Evolutionary conservation across 2,888 invertebrate genomes (phyloP), one percentile per base, ranked within the genome.

Genomic region (Stramonita haemastoma): DNA sequence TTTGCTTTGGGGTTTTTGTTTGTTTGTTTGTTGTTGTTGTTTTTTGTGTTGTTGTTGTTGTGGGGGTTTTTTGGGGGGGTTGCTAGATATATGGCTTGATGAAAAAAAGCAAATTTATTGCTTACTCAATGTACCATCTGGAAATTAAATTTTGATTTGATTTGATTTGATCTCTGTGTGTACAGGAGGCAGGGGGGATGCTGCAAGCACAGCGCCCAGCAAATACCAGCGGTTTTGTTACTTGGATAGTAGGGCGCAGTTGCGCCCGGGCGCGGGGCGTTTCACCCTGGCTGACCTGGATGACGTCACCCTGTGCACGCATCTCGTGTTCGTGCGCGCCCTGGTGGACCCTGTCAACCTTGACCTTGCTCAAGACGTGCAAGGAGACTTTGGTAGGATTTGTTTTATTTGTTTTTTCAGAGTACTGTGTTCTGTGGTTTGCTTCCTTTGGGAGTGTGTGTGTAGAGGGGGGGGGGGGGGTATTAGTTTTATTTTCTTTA

Each of bases 231-330:
- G 86, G 19, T 66, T 86, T 13, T 86, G 86, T 34, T 86, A 86
- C 86, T 34, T 86, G 34, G 70, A 60, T 22, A 86, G 66, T 34
- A n/a, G 6, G 86, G 86, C 86, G 4, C 86, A 34, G 26, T 15
- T 66, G 22, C 60, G 89, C 46, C 57, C n/a, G 89, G 73, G 85
- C 70, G 89, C 70, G 8, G 89, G 89, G 8, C 73, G 36, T 19
- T 89, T 89, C 85, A 73, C 46, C 32, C 73, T 79, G 13, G 46
- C 15, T 29, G 73, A 57, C 73, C 70, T 77, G 34, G 2, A 22
- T 36, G 86, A 85, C 77, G 36, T 85, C 46, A 70, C 57, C 46
- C 77, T 89, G 56, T 89, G 89, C 85, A 89, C 89, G 17, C 89
- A 89, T 77, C 57, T 89, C 0, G 89, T 89, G 17, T 89, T 85